These are phyloP conservation scores for Prorops nasuta DNA, from an alignment of 1,140 invertebrate genomes.

Conservation along the genomic window DNA sequence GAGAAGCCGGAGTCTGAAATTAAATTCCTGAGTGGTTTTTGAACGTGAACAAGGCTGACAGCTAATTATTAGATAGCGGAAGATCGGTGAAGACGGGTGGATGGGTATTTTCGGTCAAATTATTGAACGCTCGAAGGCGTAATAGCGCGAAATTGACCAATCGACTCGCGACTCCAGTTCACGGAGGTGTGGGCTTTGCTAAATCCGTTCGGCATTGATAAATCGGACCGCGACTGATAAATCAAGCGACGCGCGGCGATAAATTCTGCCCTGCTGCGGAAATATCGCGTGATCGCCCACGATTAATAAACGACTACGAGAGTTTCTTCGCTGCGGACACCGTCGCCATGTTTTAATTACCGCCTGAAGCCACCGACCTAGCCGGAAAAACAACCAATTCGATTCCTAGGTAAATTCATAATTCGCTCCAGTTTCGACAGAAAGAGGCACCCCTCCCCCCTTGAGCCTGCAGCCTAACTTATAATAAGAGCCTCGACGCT, in stretches of 20 bases:
- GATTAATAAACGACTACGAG: conserved; percentile 10
- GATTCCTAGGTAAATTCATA: no score
- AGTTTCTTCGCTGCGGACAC: conserved; percentile 14
- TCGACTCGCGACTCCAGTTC: conserved; percentile 1
- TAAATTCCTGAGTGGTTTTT: no score
- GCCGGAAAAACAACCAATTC: conserved; percentile 12
- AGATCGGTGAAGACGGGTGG: no score
- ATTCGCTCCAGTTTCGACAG: no score
- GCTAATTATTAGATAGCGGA: no score
- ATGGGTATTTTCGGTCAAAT: no score
- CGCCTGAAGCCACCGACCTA: conserved; percentile 8
- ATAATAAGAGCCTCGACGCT: no score
- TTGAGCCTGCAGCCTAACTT: no score
- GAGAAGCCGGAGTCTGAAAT: no score
- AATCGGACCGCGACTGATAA: conserved; percentile 3
- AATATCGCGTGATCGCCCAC: conserved; percentile 17
- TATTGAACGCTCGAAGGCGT: no score
- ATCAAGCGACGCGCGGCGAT: conserved; percentile 6
- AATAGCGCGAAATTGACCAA: conserved; percentile 6
- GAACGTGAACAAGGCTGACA: no score
- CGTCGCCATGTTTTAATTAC: conserved; percentile 18
- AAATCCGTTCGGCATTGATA: neutral
- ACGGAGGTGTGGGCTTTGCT: neutral
- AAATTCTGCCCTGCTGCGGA: conserved; percentile 7
- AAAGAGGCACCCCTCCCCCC: no score